A percentile compares a stretch with the other conserved stretches of the same genome.
phyloP scores from a whole-genome alignment of 2,888 invertebrate species.

The Euplagia quadripunctaria region DNA sequence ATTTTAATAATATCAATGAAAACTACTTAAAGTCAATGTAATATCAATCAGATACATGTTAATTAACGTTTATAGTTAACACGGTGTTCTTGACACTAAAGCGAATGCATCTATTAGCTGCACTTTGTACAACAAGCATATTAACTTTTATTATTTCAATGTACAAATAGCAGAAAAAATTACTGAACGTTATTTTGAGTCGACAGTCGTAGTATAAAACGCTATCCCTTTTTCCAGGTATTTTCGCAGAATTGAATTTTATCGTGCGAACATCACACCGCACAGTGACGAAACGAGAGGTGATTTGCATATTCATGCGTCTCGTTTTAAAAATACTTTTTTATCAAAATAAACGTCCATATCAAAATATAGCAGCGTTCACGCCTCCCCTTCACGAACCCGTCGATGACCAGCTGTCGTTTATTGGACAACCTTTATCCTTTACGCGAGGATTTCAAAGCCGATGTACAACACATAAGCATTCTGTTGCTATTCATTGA shows the following conservation, averaged over 20 bases:
- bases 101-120: not conserved
- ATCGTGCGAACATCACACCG: constrained; percentile 56
- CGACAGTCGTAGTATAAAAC: not conserved
- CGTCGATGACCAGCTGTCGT: constrained; percentile 36
- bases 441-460: constrained; percentile 22
- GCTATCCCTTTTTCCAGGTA: constrained; percentile 50
- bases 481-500: constrained; percentile 15
- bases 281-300: constrained; percentile 44
- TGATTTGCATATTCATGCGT: constrained; percentile 65
- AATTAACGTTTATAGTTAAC: not conserved
- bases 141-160: too few relatives aligned
- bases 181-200: constrained; percentile 13
- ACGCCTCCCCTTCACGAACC: constrained; percentile 24
- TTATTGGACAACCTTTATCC: constrained; percentile 43
- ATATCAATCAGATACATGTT: not conserved
- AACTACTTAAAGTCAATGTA: not conserved
- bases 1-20: not conserved
- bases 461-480: constrained; percentile 30
- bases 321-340: constrained; percentile 57
- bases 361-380: constrained; percentile 34
- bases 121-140: too few relatives aligned
- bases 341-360: constrained; percentile 47
- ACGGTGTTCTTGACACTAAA: not conserved
- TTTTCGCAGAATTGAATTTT: constrained; percentile 59
- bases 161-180: not conserved